A percentile compares a stretch with the other conserved stretches of the same genome.
Conservation (phyloP, 2,888 invertebrate genomes). For the Masnerella sp. region DNA sequence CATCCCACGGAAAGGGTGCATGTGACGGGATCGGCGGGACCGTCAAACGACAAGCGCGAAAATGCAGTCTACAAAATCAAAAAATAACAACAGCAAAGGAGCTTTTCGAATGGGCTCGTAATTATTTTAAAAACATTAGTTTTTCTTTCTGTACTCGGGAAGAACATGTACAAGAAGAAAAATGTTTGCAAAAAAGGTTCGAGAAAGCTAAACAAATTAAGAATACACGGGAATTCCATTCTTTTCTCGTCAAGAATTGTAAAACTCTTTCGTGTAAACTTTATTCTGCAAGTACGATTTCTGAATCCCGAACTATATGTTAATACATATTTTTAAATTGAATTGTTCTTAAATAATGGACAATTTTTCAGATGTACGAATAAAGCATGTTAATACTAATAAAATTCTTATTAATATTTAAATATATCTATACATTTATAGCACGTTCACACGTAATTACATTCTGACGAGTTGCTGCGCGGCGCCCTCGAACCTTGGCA, state of each 20-base stretch:
- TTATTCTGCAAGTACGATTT: not conserved
- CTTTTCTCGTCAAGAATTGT: not conserved
- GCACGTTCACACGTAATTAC: too few relatives aligned
- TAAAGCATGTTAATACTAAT: too few relatives aligned
- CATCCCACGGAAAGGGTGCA: conserved; percentile 15
- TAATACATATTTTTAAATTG: too few relatives aligned
- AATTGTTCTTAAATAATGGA: too few relatives aligned
- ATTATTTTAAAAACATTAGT: conserved; percentile 19
- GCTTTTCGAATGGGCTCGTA: conserved; percentile 9
- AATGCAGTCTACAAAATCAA: conserved; percentile 18
- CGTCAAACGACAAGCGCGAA: conserved; percentile 28
- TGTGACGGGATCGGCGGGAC: conserved; percentile 32
- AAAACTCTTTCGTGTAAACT: not conserved
- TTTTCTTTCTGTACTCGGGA: conserved; percentile 18
- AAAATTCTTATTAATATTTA: too few relatives aligned
- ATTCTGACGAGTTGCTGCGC: too few relatives aligned
- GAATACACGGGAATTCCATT: conserved; percentile 1
- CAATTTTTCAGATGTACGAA: too few relatives aligned
- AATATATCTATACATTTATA: too few relatives aligned
- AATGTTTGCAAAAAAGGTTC: conserved; percentile 2
- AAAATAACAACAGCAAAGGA: conserved; percentile 1
- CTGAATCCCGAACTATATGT: too few relatives aligned
- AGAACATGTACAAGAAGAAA: conserved; percentile 11
- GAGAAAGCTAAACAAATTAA: conserved; percentile 1
- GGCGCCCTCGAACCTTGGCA: too few relatives aligned